Percentiles rank a stretch among this genome's conserved stretches.
Evolutionary conservation across 2,888 invertebrate genomes (phyloP).

Genomic region (Agelastica alni): DNA sequence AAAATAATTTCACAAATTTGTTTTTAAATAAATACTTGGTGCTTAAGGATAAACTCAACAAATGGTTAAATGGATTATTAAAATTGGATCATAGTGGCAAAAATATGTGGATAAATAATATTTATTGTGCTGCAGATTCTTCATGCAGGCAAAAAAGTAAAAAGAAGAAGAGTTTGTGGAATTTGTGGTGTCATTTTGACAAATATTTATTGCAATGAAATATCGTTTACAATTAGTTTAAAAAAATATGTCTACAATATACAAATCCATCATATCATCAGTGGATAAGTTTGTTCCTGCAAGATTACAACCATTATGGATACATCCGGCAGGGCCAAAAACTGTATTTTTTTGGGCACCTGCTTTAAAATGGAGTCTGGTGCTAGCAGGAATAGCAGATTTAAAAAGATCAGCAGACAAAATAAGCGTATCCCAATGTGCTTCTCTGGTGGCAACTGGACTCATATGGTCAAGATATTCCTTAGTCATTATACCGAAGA

Average conservation of each 20-base stretch:
- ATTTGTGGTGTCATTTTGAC: too few relatives aligned
- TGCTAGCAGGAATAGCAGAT: conserved; percentile 88
- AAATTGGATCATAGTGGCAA: too few relatives aligned
- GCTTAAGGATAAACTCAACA: too few relatives aligned
- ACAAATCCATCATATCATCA: neutral
- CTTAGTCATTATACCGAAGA: conserved; percentile 94
- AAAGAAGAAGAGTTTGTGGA: too few relatives aligned
- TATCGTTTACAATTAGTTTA: too few relatives aligned
- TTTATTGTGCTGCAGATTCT: too few relatives aligned
- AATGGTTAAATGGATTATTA: too few relatives aligned
- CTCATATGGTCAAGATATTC: conserved; percentile 96
- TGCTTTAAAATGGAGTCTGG: conserved; percentile 92
- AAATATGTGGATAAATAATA: too few relatives aligned
- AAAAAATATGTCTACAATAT: neutral
- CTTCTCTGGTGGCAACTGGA: conserved; percentile 87
- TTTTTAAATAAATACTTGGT: too few relatives aligned
- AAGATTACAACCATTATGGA: neutral
- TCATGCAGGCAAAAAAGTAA: too few relatives aligned
- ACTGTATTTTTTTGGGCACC: conserved; percentile 99
- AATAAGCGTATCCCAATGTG: conserved; percentile 81
- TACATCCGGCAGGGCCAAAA: conserved; percentile 78
- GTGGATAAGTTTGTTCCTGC: neutral
- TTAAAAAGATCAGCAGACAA: conserved; percentile 85
- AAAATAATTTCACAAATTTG: too few relatives aligned
- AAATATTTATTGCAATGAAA: too few relatives aligned